These are phyloP conservation scores for Menura novaehollandiae DNA, from an alignment of 2,113 vertebrate species.

Conservation along the genomic window DNA sequence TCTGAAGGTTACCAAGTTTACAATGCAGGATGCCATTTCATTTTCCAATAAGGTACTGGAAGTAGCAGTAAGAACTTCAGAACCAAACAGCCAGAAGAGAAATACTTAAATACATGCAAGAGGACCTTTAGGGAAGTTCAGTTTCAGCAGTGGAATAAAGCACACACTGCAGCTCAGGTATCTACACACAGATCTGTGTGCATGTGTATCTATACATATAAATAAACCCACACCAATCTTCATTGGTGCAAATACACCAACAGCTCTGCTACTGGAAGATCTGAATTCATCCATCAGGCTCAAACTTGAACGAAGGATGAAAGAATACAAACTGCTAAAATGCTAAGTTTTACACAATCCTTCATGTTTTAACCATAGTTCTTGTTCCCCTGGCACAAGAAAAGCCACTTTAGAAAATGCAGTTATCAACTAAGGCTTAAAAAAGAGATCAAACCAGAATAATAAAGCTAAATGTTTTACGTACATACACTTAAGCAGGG, in stretches of 20 bases:
- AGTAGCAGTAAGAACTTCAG: neutral
- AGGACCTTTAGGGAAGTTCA: neutral
- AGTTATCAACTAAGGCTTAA: neutral
- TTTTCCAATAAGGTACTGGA: neutral
- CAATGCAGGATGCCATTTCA: neutral
- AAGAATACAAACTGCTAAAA: neutral
- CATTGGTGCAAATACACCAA: neutral
- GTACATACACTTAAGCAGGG: neutral
- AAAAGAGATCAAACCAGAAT: neutral
- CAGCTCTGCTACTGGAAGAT: neutral
- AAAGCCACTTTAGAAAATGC: neutral
- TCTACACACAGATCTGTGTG: rapidly evolving
- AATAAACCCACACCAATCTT: neutral
- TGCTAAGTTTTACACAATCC: neutral
- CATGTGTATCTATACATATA: rapidly evolving
- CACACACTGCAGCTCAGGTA: neutral
- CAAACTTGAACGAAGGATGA: neutral
- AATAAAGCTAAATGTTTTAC: neutral
- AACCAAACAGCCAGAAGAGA: neutral
- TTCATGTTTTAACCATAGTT: neutral
- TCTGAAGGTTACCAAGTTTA: neutral
- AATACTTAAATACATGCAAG: neutral
- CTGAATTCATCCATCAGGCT: neutral
- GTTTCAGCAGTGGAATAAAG: neutral
- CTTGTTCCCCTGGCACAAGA: neutral